A percentile compares a stretch with the other conserved stretches of the same genome.
These are phyloP conservation scores for Crocodylus rhombifer DNA, from an alignment of 2,797 vertebrate species.

Conservation along the genomic window DNA sequence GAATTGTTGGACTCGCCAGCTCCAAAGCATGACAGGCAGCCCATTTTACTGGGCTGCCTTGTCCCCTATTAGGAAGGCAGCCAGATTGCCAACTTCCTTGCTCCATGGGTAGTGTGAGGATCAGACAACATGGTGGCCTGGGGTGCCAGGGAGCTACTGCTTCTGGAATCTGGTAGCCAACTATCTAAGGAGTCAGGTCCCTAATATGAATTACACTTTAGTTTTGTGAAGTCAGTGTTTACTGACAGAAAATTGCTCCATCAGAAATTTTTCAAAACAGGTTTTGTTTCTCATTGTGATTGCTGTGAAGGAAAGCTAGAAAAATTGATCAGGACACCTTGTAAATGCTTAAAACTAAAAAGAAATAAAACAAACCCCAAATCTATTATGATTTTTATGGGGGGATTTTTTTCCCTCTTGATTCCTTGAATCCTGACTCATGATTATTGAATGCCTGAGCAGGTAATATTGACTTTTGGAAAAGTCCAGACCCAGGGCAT, in stretches of 20 bases:
- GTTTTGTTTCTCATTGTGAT: not conserved
- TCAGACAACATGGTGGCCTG: rapidly evolving
- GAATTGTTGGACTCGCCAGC: too few relatives aligned
- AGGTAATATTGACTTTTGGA: not conserved
- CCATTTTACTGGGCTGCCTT: too few relatives aligned
- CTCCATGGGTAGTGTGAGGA: not conserved
- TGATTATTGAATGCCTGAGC: not conserved
- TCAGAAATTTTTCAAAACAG: not conserved
- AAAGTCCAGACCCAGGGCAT: not conserved
- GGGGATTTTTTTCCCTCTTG: too few relatives aligned
- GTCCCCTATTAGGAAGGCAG: not conserved
- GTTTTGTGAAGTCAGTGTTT: not conserved
- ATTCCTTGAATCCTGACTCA: not conserved
- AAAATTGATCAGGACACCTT: not conserved
- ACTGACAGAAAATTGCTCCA: not conserved
- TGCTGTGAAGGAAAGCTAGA: not conserved
- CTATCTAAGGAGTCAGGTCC: not conserved
- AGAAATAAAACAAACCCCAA: not conserved
- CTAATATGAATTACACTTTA: not conserved
- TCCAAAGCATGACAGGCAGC: too few relatives aligned
- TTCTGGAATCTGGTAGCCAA: not conserved
- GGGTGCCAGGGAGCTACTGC: not conserved
- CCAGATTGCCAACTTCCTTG: not conserved
- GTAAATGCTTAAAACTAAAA: not conserved
- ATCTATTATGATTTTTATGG: not conserved